Evolutionary conservation across 2,888 invertebrate genomes (phyloP).

Genomic region (Brachynemurus nebulosus): DNA sequence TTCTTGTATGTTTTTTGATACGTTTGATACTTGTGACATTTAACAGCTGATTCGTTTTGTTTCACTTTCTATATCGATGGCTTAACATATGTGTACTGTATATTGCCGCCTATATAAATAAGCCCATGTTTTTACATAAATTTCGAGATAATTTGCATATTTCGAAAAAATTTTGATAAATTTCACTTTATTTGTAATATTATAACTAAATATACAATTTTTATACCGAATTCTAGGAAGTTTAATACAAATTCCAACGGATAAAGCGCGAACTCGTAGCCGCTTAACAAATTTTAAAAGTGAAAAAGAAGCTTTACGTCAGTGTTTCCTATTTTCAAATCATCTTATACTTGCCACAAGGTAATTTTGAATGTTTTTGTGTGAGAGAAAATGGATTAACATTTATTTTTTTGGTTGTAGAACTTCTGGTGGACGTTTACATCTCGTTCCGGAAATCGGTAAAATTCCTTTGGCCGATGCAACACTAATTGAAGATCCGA

Average conservation of each 20-base stretch:
- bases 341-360: slow-evolving; percentile 74
- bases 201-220: not conserved
- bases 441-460: slow-evolving; percentile 67
- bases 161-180: not conserved
- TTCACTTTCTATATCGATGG: too few relatives aligned
- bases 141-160: not conserved
- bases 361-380: slow-evolving; percentile 24
- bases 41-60: too few relatives aligned
- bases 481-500: slow-evolving; percentile 73
- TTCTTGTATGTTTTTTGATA: too few relatives aligned
- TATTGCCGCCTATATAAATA: too few relatives aligned
- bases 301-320: slow-evolving; percentile 58
- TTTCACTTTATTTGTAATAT: not conserved
- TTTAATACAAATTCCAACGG: slow-evolving; percentile 55
- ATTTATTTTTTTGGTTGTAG: slow-evolving; percentile 24
- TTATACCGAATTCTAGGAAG: slow-evolving; percentile 40
- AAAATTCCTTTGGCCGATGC: slow-evolving; percentile 74
- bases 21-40: too few relatives aligned
- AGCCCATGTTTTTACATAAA: not conserved
- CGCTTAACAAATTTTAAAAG: slow-evolving; percentile 45
- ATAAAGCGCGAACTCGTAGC: slow-evolving; percentile 42
- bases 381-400: not conserved
- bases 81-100: too few relatives aligned
- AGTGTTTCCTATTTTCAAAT: slow-evolving; percentile 85
- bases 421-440: slow-evolving; percentile 72